A percentile compares a stretch with the other conserved stretches of the same genome.
Conservation (phyloP, 2,888 invertebrate genomes). For the Eretmocerus hayati region DNA sequence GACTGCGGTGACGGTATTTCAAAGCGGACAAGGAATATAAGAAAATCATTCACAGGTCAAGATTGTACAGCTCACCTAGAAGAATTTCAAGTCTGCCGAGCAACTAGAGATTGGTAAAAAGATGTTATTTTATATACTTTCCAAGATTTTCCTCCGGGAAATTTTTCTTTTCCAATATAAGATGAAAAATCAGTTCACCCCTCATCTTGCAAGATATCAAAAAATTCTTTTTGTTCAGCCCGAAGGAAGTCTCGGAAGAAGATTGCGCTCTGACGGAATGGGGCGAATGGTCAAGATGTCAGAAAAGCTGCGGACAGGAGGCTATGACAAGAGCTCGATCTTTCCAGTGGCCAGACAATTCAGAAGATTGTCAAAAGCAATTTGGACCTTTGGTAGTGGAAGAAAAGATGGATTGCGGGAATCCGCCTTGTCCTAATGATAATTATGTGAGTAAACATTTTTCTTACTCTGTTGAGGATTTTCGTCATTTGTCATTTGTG, state of each 20-base stretch:
- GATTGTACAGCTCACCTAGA: not conserved
- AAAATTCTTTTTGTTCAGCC: too few species aligned
- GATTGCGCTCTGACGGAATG: conserved; percentile 15
- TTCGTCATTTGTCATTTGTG: too few species aligned
- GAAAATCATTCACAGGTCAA: not conserved
- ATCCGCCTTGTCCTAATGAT: conserved; percentile 19
- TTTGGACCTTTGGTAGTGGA: not conserved
- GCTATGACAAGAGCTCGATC: not conserved
- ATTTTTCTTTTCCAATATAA: too few species aligned
- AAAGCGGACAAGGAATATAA: not conserved
- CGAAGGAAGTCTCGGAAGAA: conserved; percentile 1
- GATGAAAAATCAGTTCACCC: too few species aligned
- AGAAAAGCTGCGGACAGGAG: conserved; percentile 13
- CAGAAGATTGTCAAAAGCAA: not conserved
- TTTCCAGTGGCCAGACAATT: not conserved
- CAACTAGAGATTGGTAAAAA: too few species aligned
- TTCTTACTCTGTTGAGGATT: too few species aligned
- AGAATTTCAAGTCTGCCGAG: conserved; percentile 1
- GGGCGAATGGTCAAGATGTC: conserved; percentile 14
- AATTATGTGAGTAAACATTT: not conserved
- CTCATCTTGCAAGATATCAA: too few species aligned
- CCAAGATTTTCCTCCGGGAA: too few species aligned
- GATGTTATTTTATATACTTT: too few species aligned
- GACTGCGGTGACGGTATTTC: conserved; percentile 5
- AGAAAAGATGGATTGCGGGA: conserved; percentile 15